Base-by-base conservation (phyloP, 1,140 invertebrate species). In the Bicyclus anynana region DNA sequence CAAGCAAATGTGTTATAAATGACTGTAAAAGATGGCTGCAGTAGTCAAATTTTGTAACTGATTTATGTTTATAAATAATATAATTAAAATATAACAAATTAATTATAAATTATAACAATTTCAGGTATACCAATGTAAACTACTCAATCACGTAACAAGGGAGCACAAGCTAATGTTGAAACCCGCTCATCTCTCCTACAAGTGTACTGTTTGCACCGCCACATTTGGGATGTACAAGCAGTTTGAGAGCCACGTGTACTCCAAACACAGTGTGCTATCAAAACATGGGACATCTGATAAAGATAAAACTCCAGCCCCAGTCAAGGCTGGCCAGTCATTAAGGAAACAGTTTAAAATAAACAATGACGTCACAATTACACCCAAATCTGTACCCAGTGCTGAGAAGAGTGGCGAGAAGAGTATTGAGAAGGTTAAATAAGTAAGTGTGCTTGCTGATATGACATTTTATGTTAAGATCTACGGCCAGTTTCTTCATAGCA, bases 171-270 rank as follows among this genome's bases (percentile, higher is more conserved):
- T 97, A 93, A 96, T 95, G 20, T 87, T 97, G 59, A 97, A 97
- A 81, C 97, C 97, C 9, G 97, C 96, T 37, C 96, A 97, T 87
- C 89, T 97, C 37, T 97, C 96, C 10, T 98, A 98, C 91, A 98
- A 97, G 80, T 98, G 97, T 87, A 98, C 97, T 42, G 97, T 98
- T 13, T 98, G 97, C 87, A 97, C 97, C 54, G 96, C 97, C 42
- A 97, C 96, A 27, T 97, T 98, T 81, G 96, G 96, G 54, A 97
- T 97, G 95, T 98, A 98, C 89, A 97, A 97, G 87, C 94, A 97
- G 68, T 98, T 98, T 77, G 97, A 97, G 77, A 97, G 95, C 81
- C 97, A 98, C 84, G 97, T 98, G 0, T 97, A 97, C 73, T 96
- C 95, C 14, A 95, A 95, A 10, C 97, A 98, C 74, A 97, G 95